Evolutionary conservation across 92 coral and sea anemone genomes (phyloP).

Genomic region (Paragorgia papillata): DNA sequence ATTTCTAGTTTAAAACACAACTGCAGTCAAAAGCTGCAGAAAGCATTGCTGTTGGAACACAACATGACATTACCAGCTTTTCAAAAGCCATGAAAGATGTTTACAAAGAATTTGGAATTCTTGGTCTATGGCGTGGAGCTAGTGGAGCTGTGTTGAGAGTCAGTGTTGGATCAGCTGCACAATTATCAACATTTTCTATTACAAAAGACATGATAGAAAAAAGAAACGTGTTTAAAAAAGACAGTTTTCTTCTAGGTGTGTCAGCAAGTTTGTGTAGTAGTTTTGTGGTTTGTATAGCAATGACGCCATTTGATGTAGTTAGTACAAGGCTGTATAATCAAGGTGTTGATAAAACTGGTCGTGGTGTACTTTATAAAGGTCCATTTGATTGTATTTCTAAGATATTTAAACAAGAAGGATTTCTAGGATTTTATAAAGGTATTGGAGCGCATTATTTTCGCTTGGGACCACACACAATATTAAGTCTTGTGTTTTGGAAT

Average conservation of each 20-base stretch:
- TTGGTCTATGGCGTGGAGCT: constrained; percentile 90
- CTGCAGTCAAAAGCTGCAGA: constrained; percentile 84
- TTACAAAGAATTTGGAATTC: constrained; percentile 72
- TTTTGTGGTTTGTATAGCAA: constrained; percentile 75
- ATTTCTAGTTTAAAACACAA: constrained; percentile 84
- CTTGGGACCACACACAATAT: constrained; percentile 94
- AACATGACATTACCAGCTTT: constrained; percentile 80
- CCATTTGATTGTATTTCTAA: constrained; percentile 81
- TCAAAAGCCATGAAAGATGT: constrained; percentile 57
- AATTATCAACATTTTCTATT: constrained; percentile 87
- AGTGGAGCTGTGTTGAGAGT: constrained; percentile 81
- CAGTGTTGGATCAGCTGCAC: constrained; percentile 85
- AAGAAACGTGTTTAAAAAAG: constrained; percentile 54
- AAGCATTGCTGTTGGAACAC: constrained; percentile 93
- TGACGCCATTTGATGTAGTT: constrained; percentile 98
- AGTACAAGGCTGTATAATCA: constrained; percentile 91
- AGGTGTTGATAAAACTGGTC: constrained; percentile 77
- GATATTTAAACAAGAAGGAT: constrained; percentile 80
- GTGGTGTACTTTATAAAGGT: constrained; percentile 78
- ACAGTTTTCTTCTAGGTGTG: constrained; percentile 81
- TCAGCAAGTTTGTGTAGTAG: constrained; percentile 91
- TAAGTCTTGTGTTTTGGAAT: constrained; percentile 89
- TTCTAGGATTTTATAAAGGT: constrained; percentile 89
- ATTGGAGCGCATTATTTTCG: constrained; percentile 96
- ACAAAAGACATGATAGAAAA: constrained; percentile 66